Evolutionary conservation across 2,113 vertebrate genomes (phyloP), one percentile per base, ranked within the genome.

Genomic region (Urocolius indicus): DNA sequence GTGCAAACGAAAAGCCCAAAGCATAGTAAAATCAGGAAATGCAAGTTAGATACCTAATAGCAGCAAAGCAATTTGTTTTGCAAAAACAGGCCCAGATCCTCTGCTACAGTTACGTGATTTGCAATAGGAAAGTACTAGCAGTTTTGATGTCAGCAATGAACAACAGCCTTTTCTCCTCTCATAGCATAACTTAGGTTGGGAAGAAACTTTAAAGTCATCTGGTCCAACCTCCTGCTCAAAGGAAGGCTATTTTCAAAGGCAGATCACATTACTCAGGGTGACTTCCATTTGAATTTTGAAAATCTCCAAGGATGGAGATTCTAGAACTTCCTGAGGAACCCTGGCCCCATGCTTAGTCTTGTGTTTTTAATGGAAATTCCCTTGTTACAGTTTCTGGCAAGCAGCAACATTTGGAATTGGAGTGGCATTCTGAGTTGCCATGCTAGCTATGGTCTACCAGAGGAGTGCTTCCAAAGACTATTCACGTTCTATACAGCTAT

Each of bases 1-100:
- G 45, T 61, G 76, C 52, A 79, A 89, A 95, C 80, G 11, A 71
- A 89, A 89, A 89, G 29, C 61, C 41, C 41, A 88, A 89, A 85
- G 67, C 49, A 76, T 46, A 79, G n/a, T 43, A 75, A 87, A 87
- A 74, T 45, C 30, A 79, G n/a, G 36, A 93, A 75, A 66, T 58
- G 17, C 16, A 16, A 49, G 36, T 84, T 54, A 66, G 48, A 54
- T 58, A 46, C 34, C 41, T 57, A 80, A 59, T 19, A 88, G 62
- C 24, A 79, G 62, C 21, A 81, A 91, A 94, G 48, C 69, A 58
- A 78, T 68, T 6, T 67, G 32, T 68, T 87, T 57, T 9, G 2
- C 58, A 65, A 62, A 73, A 94, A 89, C 23, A 45, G 36, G 24
- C 27, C 27, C 36, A 65, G n/a, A 61, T 73, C 41, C 74, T 95